Evolutionary conservation across 2,888 invertebrate species (phyloP).

Genomic region (Macaria notata): DNA sequence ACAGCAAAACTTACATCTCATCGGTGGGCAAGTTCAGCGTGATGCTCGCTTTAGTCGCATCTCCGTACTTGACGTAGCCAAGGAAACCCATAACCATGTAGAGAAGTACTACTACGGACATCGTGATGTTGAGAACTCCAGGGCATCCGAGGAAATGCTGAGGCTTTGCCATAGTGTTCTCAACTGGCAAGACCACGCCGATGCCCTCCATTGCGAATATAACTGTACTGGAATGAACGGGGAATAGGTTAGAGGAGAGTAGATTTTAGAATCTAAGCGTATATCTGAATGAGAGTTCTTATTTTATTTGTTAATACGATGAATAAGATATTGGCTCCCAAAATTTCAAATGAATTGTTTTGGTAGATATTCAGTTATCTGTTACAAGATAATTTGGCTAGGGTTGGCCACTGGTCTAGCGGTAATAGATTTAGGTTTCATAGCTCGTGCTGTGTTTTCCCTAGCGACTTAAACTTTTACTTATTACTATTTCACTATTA

Average conservation of each 20-base stretch:
- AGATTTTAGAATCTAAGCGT: no score
- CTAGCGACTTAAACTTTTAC: no score
- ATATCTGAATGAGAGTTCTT: no score
- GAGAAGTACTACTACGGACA: slow-evolving; percentile 90
- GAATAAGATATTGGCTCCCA: no score
- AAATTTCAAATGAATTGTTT: no score
- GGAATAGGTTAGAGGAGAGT: slow-evolving; percentile 2
- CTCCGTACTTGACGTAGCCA: slow-evolving; percentile 93
- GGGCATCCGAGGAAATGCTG: slow-evolving; percentile 90
- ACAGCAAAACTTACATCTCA: slow-evolving; percentile 80
- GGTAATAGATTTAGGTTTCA: no score
- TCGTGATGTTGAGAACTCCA: slow-evolving; percentile 93
- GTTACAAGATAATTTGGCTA: no score
- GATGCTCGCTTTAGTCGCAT: slow-evolving; percentile 86
- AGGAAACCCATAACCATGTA: slow-evolving; percentile 94
- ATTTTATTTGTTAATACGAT: no score
- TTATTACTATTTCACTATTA: no score
- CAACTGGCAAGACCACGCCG: slow-evolving; percentile 94
- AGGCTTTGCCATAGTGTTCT: slow-evolving; percentile 94
- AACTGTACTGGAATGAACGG: slow-evolving; percentile 86
- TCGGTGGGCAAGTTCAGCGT: slow-evolving; percentile 90
- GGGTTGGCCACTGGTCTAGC: no score
- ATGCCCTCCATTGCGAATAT: slow-evolving; percentile 99
- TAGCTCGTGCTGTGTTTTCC: no score
- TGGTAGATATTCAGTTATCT: no score